Evolutionary conservation across 2,113 vertebrate genomes (phyloP).

Genomic region (Hyaena hyaena): DNA sequence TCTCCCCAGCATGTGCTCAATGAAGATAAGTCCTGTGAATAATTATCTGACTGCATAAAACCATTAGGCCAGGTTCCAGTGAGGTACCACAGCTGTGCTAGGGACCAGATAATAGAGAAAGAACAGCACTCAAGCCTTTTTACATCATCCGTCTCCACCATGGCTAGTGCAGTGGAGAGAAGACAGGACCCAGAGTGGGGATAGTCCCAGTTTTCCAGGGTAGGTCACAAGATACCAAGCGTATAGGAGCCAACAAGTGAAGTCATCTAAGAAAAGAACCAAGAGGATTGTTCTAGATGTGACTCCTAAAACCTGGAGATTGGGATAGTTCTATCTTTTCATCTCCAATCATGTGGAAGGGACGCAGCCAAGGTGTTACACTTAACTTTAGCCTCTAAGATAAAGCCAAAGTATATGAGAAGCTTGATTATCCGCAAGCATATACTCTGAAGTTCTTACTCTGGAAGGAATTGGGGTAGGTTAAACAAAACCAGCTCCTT

Average conservation of each 20-base stretch:
- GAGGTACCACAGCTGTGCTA: slow-evolving; percentile 55
- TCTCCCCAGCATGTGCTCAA: slow-evolving; percentile 66
- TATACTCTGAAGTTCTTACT: not conserved
- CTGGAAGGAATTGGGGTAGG: not conserved
- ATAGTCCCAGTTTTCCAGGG: not conserved
- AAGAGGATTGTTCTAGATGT: not conserved
- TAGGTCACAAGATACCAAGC: fast-evolving
- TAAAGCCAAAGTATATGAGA: not conserved
- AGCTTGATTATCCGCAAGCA: not conserved
- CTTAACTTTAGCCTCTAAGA: not conserved
- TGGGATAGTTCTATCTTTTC: not conserved
- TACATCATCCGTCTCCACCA: not conserved
- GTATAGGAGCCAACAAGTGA: not conserved
- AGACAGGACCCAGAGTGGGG: not conserved
- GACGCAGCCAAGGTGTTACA: not conserved
- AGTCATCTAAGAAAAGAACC: not conserved
- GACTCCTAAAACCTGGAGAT: not conserved
- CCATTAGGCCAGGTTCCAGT: slow-evolving; percentile 66
- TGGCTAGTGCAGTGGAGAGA: not conserved
- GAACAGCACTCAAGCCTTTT: not conserved
- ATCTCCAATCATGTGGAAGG: not conserved
- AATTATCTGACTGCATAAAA: slow-evolving; percentile 66
- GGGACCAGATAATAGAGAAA: slow-evolving; percentile 11
- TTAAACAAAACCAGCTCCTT: not conserved
- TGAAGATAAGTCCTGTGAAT: slow-evolving; percentile 67